Evolutionary conservation across 2,797 vertebrate species (phyloP), one percentile per base, ranked within the genome.

Genomic region (Rachycentron canadum): DNA sequence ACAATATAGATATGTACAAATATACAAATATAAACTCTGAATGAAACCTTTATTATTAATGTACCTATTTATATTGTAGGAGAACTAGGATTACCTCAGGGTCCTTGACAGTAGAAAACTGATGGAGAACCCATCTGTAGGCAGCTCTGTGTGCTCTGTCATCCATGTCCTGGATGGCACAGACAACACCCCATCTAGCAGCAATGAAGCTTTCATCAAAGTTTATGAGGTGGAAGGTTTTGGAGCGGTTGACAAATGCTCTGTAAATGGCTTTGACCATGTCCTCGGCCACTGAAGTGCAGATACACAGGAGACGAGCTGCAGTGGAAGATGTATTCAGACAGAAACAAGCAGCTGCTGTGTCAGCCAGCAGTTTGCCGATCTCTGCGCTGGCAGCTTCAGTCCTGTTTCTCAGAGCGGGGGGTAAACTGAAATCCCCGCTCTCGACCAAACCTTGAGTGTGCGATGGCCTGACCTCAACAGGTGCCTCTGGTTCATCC

Each of bases 171-270:
- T 61, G 57, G 47, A 62, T 4, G 14, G 56, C 55, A 17, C 13
- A 26, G 26, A 34, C 1, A 8, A 17, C 17, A 3, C 30, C 1
- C 28, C 41, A 36, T 58, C 59, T 41, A 10, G 43, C 41, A 25
- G 0, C 13, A 41, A 58, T 0, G 3, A 21, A 34, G 26, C 79
- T 61, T 36, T 72, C 49, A 41, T 79, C 59, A 45, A 69, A 74
- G 62, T 67, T 50, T 40, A 67, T 21, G 8, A 82, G 63, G 23
- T 59, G 52, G 43, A 82, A 77, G 58, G 28, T 43, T 45, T 36
- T 32, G n/a, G 23, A 69, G 52, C n/a, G 17, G 8, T 28, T 12
- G 4, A 11, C 2, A 16, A 63, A 64, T 16, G n/a, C 63, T 38
- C n/a, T 60, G 47, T 49, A 61, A n/a, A 75, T 26, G 12, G 32